A percentile compares a stretch with the other conserved stretches of the same genome.
phyloP scores from a whole-genome alignment of 2,113 vertebrate species.

The Calidris pugnax region DNA sequence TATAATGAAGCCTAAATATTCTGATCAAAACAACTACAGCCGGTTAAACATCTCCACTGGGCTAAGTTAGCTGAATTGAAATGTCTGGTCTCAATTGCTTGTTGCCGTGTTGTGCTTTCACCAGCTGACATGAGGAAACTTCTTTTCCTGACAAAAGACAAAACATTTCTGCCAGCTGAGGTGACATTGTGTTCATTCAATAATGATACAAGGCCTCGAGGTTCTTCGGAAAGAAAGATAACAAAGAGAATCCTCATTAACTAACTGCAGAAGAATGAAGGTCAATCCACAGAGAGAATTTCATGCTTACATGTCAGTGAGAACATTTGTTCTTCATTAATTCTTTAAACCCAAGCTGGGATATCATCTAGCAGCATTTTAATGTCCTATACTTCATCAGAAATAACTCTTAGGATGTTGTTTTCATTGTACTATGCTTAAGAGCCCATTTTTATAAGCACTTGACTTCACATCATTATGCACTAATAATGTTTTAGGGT shows the following conservation, averaged over 20 bases:
- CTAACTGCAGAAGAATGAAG: slow-evolving; percentile 78
- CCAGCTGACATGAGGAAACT: slow-evolving; percentile 73
- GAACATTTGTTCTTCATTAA: slow-evolving; percentile 83
- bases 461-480: slow-evolving; percentile 33
- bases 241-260: slow-evolving; percentile 80
- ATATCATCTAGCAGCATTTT: slow-evolving; percentile 70
- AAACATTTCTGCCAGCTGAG: slow-evolving; percentile 77
- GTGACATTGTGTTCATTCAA: slow-evolving; percentile 79
- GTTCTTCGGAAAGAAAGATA: slow-evolving; percentile 76
- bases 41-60: slow-evolving; percentile 66
- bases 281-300: slow-evolving; percentile 78
- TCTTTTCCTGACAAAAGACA: slow-evolving; percentile 76
- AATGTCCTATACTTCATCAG: slow-evolving; percentile 63
- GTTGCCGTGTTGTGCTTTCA: slow-evolving; percentile 63
- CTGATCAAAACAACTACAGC: slow-evolving; percentile 55
- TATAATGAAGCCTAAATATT: slow-evolving; percentile 63
- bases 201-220: slow-evolving; percentile 79
- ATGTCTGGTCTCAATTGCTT: slow-evolving; percentile 69
- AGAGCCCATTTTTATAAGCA: slow-evolving; percentile 39
- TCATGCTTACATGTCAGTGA: slow-evolving; percentile 68
- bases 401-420: slow-evolving; percentile 57
- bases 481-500: slow-evolving; percentile 47
- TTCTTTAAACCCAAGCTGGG: slow-evolving; percentile 77
- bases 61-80: slow-evolving; percentile 69
- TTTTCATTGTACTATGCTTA: slow-evolving; percentile 45